A percentile compares a stretch with the other conserved stretches of the same genome.
Conservation (phyloP, 1,140 invertebrate genomes). For the Cryptotermes secundus region DNA sequence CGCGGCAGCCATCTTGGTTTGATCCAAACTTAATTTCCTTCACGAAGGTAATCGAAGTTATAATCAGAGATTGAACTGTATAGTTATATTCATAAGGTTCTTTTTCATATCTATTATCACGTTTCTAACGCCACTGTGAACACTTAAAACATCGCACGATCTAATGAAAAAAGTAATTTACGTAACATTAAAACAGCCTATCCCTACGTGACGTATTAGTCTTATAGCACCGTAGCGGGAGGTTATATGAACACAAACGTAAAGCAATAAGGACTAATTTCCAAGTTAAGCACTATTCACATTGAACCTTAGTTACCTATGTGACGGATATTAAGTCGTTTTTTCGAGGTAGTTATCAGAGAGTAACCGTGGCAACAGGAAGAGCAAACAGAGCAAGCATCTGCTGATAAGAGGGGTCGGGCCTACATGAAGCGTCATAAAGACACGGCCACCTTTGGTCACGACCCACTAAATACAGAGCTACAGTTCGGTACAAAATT, state of each 20-base stretch:
- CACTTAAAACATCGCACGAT: neutral
- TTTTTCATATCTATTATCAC: neutral
- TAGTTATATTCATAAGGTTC: neutral
- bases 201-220: neutral
- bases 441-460: neutral
- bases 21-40: neutral
- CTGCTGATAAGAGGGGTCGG: slow-evolving; percentile 6
- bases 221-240: neutral
- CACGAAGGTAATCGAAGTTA: neutral
- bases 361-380: neutral
- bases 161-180: neutral
- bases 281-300: neutral
- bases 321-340: slow-evolving; percentile 8
- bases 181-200: slow-evolving; percentile 1
- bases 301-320: slow-evolving; percentile 16
- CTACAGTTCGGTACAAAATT: neutral
- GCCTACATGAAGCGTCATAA: neutral
- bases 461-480: neutral
- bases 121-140: neutral
- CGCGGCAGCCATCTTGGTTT: neutral
- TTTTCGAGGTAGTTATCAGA: slow-evolving; percentile 13
- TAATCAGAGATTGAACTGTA: neutral
- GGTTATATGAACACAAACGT: neutral
- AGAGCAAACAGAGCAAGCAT: slow-evolving; percentile 1
- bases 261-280: neutral